These are phyloP conservation scores for Leptobrachium leishanense DNA, from an alignment of 2,113 vertebrate species.

Conservation along the genomic window DNA sequence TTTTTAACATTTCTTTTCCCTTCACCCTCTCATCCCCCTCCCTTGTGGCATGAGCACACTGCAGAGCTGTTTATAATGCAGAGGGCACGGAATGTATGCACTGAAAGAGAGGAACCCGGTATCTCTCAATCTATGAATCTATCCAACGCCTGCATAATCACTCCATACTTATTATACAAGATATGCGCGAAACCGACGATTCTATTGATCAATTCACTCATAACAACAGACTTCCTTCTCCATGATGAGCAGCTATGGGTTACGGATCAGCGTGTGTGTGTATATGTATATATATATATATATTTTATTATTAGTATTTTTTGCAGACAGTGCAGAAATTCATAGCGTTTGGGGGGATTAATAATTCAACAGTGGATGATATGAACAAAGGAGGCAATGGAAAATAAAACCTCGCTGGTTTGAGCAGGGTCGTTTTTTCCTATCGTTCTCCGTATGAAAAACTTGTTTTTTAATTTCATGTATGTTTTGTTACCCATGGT, in stretches of 20 bases:
- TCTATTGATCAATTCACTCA: not conserved
- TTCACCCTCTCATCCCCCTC: not conserved
- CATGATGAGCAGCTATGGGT: not conserved
- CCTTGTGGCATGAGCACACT: constrained; percentile 13
- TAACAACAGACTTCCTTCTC: not conserved
- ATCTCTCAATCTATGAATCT: not conserved
- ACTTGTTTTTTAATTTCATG: too few relatives aligned
- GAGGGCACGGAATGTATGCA: not conserved
- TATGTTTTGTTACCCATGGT: too few relatives aligned
- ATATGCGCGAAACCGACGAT: not conserved
- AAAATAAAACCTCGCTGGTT: not conserved
- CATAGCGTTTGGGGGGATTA: not conserved
- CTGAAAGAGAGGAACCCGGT: not conserved
- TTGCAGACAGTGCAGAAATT: not conserved
- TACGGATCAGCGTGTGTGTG: not conserved
- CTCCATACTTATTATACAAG: not conserved
- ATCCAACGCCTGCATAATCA: not conserved
- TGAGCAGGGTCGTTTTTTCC: too few relatives aligned
- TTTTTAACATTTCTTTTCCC: constrained; percentile 20
- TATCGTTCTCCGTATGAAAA: too few relatives aligned
- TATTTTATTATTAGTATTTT: not conserved
- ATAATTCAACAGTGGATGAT: not conserved
- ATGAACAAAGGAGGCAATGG: not conserved
- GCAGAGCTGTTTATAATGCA: constrained; percentile 41
- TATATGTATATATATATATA: too few relatives aligned